Evolutionary conservation across 2,888 invertebrate genomes (phyloP).

Genomic region (Saturnia pavonia): DNA sequence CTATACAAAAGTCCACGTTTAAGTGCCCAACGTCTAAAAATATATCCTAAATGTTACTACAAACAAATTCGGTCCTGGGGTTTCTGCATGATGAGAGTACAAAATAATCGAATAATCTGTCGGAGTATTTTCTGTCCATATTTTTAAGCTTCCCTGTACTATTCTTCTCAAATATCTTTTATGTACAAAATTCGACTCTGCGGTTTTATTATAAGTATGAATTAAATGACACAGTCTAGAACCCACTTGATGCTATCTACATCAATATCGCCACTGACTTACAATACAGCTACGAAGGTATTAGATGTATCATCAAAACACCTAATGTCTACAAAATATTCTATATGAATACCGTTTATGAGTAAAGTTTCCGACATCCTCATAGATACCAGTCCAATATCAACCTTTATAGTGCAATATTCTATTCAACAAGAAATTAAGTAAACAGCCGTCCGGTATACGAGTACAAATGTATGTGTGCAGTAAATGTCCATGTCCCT

Average conservation of each 20-base stretch:
- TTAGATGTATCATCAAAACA: not conserved
- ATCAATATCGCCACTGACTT: too few species aligned
- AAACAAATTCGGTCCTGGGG: too few species aligned
- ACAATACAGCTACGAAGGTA: not conserved
- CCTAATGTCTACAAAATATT: not conserved
- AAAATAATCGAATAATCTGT: too few species aligned
- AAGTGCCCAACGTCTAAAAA: too few species aligned
- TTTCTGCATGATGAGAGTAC: too few species aligned
- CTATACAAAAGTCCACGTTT: too few species aligned
- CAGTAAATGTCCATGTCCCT: slow-evolving; percentile 23
- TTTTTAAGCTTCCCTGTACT: too few species aligned
- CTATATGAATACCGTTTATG: slow-evolving; percentile 6
- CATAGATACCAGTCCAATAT: slow-evolving; percentile 24
- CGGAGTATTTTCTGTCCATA: too few species aligned
- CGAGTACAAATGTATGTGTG: slow-evolving; percentile 38
- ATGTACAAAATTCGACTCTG: too few species aligned
- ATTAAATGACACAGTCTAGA: not conserved
- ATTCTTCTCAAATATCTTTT: too few species aligned
- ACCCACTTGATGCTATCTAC: not conserved
- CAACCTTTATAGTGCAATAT: slow-evolving; percentile 17
- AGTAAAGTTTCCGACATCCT: not conserved
- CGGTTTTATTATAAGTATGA: not conserved
- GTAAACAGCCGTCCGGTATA: slow-evolving; percentile 34
- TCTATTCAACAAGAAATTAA: slow-evolving; percentile 26
- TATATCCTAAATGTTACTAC: too few species aligned